Conservation (phyloP, 2,797 vertebrate species). For the Peromyscus aztecus region DNA sequence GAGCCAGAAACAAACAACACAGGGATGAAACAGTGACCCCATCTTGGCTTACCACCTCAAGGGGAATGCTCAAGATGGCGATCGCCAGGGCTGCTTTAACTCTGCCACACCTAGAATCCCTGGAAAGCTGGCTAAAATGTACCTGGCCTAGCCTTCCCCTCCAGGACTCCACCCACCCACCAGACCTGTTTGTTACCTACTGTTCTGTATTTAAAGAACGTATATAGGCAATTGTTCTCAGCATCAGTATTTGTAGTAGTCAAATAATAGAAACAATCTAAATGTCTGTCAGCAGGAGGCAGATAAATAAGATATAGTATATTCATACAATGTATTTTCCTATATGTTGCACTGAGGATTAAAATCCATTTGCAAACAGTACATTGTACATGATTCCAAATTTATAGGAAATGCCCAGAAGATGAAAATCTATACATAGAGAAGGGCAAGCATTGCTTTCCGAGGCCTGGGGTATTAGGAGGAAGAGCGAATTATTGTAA, state of each 20-base stretch:
- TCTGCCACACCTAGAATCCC: background rate
- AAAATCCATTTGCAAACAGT: background rate
- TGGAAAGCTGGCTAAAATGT: conserved; percentile 1
- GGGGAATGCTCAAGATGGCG: background rate
- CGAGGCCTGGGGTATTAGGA: background rate
- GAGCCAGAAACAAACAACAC: no score
- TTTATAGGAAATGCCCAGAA: background rate
- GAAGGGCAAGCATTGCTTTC: background rate
- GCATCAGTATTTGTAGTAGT: background rate
- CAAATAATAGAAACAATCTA: conserved; percentile 38
- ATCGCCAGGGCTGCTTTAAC: background rate
- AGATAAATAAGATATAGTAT: background rate
- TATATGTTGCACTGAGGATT: background rate
- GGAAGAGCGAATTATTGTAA: background rate
- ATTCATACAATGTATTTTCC: background rate
- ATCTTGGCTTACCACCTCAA: background rate
- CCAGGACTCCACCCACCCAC: background rate
- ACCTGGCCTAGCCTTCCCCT: background rate
- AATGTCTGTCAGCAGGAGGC: background rate
- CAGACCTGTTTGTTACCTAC: background rate
- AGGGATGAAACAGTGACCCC: background rate
- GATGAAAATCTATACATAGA: background rate
- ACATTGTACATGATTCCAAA: background rate
- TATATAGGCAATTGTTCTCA: conserved; percentile 13
- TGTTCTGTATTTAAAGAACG: conserved; percentile 8